A percentile compares a stretch with the other conserved stretches of the same genome.
These are phyloP conservation scores for Slavum lentiscoides DNA, from an alignment of 2,888 invertebrate genomes.

Conservation along the genomic window DNA sequence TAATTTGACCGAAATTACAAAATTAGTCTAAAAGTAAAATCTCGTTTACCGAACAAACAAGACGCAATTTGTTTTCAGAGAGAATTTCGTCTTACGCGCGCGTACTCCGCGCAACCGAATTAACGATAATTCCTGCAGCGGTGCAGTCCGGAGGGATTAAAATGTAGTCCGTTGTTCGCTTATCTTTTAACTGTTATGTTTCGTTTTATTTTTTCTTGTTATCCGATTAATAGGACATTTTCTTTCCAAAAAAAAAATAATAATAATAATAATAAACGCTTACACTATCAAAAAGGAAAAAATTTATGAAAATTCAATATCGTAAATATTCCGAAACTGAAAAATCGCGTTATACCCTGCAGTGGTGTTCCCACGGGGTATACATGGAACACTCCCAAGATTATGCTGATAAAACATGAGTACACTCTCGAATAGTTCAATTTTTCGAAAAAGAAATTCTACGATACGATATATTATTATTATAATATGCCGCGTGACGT, in stretches of 20 bases:
- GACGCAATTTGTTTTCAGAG: neutral
- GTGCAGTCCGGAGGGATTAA: neutral
- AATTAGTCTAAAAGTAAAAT: neutral
- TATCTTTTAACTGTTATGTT: constrained; percentile 19
- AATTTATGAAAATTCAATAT: too few relatives aligned
- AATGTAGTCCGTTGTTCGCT: neutral
- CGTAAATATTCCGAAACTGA: too few relatives aligned
- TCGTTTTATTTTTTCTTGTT: neutral
- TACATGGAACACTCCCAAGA: too few relatives aligned
- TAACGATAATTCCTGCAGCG: neutral
- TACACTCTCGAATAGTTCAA: too few relatives aligned
- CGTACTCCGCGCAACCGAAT: neutral
- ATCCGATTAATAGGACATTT: too few relatives aligned
- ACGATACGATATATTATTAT: too few relatives aligned
- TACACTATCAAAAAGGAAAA: neutral
- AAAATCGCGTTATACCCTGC: too few relatives aligned
- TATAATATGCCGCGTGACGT: too few relatives aligned
- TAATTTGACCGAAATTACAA: neutral
- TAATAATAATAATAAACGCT: neutral
- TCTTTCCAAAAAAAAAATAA: neutral
- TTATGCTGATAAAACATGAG: too few relatives aligned
- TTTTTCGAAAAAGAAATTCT: too few relatives aligned
- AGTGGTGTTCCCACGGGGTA: too few relatives aligned
- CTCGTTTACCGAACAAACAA: neutral
- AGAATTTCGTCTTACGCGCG: neutral